A percentile compares a stretch with the other conserved stretches of the same genome.
These are phyloP conservation scores for Theonella swinhoei DNA, from an alignment of 37 sponge, comb jelly and placozoan genomes.

Conservation along the genomic window DNA sequence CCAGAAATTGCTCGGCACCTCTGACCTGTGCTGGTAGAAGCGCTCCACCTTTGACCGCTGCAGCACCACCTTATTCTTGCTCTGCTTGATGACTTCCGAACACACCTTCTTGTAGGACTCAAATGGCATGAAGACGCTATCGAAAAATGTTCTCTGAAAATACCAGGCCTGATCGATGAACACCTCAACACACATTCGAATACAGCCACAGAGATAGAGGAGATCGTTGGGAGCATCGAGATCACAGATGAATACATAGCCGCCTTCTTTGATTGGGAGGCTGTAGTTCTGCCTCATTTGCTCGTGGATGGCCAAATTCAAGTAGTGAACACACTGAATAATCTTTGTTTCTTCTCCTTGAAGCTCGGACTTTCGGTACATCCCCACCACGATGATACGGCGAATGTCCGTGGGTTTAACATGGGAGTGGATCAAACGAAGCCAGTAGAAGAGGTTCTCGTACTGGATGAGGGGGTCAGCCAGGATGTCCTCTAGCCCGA, in stretches of 20 bases:
- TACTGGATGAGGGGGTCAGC: conserved; percentile 57
- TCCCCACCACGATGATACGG: conserved; percentile 56
- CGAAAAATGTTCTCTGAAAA: conserved; percentile 17
- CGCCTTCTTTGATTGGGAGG: conserved; percentile 3
- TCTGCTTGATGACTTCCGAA: not conserved
- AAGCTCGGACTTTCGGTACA: conserved; percentile 26
- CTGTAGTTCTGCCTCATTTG: conserved; percentile 7
- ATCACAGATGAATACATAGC: conserved; percentile 30
- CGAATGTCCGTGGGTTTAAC: conserved; percentile 8
- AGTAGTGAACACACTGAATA: not conserved
- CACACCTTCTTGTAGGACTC: conserved; percentile 6
- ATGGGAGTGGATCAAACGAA: conserved; percentile 46
- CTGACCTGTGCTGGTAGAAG: not conserved
- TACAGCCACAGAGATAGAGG: conserved; percentile 20
- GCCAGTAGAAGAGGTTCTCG: conserved; percentile 66
- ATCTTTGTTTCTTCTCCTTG: not conserved
- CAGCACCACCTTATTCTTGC: not conserved
- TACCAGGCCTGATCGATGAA: conserved; percentile 18
- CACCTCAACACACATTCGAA: conserved; percentile 29
- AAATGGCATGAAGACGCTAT: conserved; percentile 32
- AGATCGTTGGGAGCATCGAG: not conserved
- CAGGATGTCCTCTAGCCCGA: conserved; percentile 37
- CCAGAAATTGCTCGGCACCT: conserved; percentile 11
- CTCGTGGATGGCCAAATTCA: conserved; percentile 35
- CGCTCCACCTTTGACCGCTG: conserved; percentile 1